phyloP scores from a whole-genome alignment of 2,113 vertebrate genomes.

The Micronisus gabar region DNA sequence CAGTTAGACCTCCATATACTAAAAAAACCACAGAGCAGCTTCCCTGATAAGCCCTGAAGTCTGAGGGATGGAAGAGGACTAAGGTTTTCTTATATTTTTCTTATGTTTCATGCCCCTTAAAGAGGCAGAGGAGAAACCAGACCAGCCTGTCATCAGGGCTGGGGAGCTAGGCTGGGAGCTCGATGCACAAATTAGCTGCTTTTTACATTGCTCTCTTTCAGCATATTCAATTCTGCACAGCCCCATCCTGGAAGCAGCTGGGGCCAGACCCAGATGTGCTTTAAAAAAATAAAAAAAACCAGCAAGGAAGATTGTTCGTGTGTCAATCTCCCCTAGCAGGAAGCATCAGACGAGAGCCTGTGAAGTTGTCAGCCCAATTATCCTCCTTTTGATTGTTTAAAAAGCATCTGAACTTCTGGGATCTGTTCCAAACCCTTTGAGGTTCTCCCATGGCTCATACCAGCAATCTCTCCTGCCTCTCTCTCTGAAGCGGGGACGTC shows the following conservation, averaged over 20 bases:
- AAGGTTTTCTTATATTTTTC: background rate
- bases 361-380: slow-evolving; percentile 62
- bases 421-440: slow-evolving; percentile 51
- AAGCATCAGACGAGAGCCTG: slow-evolving; percentile 50
- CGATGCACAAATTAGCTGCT: background rate
- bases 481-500: background rate
- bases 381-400: slow-evolving; percentile 55
- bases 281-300: background rate
- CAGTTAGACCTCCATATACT: background rate
- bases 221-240: slow-evolving; percentile 18
- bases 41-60: background rate
- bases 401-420: slow-evolving; percentile 57
- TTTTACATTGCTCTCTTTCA: slow-evolving; percentile 19
- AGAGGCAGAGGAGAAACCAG: slow-evolving; percentile 11
- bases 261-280: slow-evolving; percentile 53
- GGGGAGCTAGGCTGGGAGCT: slow-evolving; percentile 1
- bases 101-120: background rate
- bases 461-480: background rate
- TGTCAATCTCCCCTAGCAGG: slow-evolving; percentile 54
- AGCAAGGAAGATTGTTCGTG: background rate
- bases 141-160: background rate
- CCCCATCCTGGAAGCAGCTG: slow-evolving; percentile 50
- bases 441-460: background rate
- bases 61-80: background rate
- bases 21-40: background rate